These are phyloP conservation scores for Plodia interpunctella DNA, from an alignment of 1,140 invertebrate species.

Conservation along the genomic window DNA sequence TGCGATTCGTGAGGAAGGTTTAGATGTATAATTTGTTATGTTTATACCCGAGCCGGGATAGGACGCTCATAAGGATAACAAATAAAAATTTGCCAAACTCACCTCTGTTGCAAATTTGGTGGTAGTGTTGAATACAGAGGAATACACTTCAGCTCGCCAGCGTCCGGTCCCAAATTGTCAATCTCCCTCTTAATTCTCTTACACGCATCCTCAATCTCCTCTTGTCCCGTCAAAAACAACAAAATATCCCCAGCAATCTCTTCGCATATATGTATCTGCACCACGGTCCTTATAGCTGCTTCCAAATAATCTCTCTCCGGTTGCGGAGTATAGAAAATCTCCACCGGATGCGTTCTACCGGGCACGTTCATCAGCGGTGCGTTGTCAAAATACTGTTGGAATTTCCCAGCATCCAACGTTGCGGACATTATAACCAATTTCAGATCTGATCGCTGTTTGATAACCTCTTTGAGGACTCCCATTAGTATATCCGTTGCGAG, in stretches of 20 bases:
- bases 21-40: too few species aligned
- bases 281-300: constrained; percentile 98
- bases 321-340: constrained; percentile 99
- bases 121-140: constrained; percentile 99
- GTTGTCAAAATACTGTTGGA: constrained; percentile 99
- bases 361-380: constrained; percentile 99
- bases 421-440: constrained; percentile 99
- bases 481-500: constrained; percentile 99
- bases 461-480: constrained; percentile 98
- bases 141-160: constrained; percentile 98
- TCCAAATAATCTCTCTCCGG: constrained; percentile 99
- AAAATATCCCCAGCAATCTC: constrained; percentile 95
- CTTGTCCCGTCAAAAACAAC: constrained; percentile 96
- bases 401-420: constrained; percentile 99
- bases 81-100: background rate
- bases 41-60: too few species aligned
- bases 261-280: constrained; percentile 99
- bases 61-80: too few species aligned
- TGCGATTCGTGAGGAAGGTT: too few species aligned
- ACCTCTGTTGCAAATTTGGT: constrained; percentile 94
- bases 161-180: constrained; percentile 96
- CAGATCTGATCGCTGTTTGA: constrained; percentile 94
- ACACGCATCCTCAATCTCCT: constrained; percentile 99
- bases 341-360: constrained; percentile 78
- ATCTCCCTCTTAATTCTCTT: constrained; percentile 98